Evolutionary conservation across 2,888 invertebrate species (phyloP).

Genomic region (Saturnia pavonia): DNA sequence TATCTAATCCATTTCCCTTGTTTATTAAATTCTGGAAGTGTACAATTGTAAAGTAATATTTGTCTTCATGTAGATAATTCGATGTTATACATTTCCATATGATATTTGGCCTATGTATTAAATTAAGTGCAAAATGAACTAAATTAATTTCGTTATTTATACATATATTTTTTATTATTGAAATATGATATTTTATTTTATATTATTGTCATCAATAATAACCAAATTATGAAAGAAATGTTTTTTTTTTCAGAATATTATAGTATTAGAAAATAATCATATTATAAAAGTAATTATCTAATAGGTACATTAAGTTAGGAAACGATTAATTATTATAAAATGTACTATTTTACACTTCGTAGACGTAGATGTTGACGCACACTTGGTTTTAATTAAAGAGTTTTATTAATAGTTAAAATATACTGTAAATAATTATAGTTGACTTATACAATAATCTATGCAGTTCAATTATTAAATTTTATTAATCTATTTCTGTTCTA

Average conservation of each 20-base stretch:
- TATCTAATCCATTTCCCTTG: not conserved
- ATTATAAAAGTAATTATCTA: not conserved
- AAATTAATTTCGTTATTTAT: no score
- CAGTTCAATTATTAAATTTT: conserved; percentile 39
- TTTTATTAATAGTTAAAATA: conserved; percentile 34
- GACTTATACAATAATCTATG: conserved; percentile 30
- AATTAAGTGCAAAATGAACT: no score
- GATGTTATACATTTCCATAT: not conserved
- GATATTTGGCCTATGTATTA: not conserved
- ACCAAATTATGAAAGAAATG: no score
- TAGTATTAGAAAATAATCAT: not conserved
- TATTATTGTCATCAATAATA: not conserved
- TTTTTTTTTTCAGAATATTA: not conserved
- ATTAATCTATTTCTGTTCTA: conserved; percentile 13
- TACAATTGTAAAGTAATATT: not conserved
- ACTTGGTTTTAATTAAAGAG: conserved; percentile 57
- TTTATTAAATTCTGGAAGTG: not conserved
- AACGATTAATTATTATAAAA: conserved; percentile 27
- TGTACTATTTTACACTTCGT: conserved; percentile 56
- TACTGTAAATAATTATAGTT: conserved; percentile 24
- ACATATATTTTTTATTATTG: no score
- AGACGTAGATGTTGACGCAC: conserved; percentile 76
- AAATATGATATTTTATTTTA: not conserved
- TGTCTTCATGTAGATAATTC: not conserved
- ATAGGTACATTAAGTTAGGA: conserved; percentile 15